These are phyloP conservation scores for Notolabrus celidotus DNA, from an alignment of 2,797 vertebrate genomes.

Conservation along the genomic window DNA sequence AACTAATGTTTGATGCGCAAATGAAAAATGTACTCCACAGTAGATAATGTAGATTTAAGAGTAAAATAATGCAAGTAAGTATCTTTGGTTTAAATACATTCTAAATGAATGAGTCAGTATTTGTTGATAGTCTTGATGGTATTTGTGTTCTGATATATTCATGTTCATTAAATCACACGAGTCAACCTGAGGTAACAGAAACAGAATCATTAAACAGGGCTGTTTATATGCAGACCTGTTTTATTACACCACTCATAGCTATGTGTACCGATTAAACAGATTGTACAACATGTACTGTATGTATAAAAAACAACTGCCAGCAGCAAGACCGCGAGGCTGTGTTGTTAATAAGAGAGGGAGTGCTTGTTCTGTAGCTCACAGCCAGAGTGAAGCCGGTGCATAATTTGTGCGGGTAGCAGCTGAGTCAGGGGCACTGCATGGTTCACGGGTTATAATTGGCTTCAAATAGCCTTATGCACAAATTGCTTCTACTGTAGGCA, in stretches of 20 bases:
- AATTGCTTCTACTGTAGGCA: constrained; percentile 10
- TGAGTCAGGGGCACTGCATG: constrained; percentile 44
- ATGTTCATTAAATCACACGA: too few species aligned
- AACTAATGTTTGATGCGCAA: too few species aligned
- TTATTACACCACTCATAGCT: background rate
- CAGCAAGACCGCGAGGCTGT: background rate
- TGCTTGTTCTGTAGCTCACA: constrained; percentile 9
- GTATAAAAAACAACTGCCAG: background rate
- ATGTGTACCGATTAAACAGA: background rate
- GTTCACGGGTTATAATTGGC: constrained; percentile 47
- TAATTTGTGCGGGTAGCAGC: constrained; percentile 43
- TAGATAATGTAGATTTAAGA: too few species aligned
- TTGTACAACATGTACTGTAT: background rate
- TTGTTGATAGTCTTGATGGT: too few species aligned
- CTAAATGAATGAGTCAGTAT: too few species aligned
- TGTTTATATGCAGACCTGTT: background rate
- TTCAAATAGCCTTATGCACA: constrained; percentile 34
- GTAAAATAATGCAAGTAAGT: too few species aligned
- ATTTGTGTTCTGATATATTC: too few species aligned
- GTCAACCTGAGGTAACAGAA: too few species aligned
- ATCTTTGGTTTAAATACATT: too few species aligned
- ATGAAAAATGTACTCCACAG: too few species aligned
- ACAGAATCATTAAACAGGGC: too few species aligned
- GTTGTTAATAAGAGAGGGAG: constrained; percentile 14
- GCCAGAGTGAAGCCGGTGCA: constrained; percentile 4